Base-by-base conservation (phyloP, 2,888 invertebrate species). In the Oasisia sp. region DNA sequence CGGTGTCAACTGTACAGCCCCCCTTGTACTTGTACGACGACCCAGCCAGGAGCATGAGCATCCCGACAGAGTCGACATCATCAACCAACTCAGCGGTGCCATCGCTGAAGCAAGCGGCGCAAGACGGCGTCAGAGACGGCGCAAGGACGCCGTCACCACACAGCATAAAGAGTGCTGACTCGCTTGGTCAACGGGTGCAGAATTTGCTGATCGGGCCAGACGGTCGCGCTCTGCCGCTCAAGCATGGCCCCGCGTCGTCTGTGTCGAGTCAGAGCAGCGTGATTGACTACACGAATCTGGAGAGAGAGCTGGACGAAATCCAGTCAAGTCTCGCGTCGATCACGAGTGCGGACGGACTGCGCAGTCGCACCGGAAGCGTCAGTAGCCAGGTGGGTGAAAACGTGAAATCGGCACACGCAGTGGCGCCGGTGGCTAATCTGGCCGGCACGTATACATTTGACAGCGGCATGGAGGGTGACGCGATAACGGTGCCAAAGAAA, bases 221-320 rank as follows among this genome's bases (percentile, higher is more conserved):
- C 27, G 27, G 74, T n/a, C 74, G 74, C 5, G 27, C 74, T 27
- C 74, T 74, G 74, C 74, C 74, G 1, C 74, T 74, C 27, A 74
- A 74, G 74, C 74, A 74, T n/a, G 74, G 74, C 74, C 74, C 14
- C 2, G 74, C 74, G 1, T 74, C 74, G 7, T 74, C 74, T n/a
- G 27, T 74, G 27, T 74, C 74, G 14, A 74, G 74, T 74, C 74
- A 74, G 74, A 74, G 74, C 12, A 74, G 94, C 14, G 93, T 92
- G 11, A 91, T 95, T 58, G 95, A 95, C 92, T 95, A 95, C 91
- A 94, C 94, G 2, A 92, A 93, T 56, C 93, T 96, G 44, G 95
- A 95, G 44, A 93, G 93, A 91, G 96, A 96, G 92, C 94, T 96
- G n/a, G 95, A 96, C 92, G 95, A 95, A 92, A 95, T 96, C 50